A percentile compares a stretch with the other conserved stretches of the same genome.
Conservation (phyloP, 2,888 invertebrate species). For the Apotomis capreana region DNA sequence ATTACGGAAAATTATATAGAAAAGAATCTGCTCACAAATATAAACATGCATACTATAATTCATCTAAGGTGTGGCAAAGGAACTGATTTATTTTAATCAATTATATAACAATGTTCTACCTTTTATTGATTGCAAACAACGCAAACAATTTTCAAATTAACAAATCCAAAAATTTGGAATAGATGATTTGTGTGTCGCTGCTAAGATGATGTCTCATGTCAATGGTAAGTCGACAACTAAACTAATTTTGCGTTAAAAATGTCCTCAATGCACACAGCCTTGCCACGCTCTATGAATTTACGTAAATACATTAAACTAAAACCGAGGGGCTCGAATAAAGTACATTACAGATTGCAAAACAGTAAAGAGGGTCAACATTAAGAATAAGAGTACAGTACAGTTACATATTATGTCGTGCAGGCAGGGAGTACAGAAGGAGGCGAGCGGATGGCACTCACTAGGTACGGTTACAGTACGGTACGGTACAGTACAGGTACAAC, state of each 20-base stretch:
- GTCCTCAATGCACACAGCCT: slow-evolving; percentile 88
- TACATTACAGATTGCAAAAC: slow-evolving; percentile 80
- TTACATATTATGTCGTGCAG: slow-evolving; percentile 77
- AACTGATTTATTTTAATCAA: slow-evolving; percentile 77
- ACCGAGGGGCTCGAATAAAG: slow-evolving; percentile 80
- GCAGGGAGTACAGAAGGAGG: slow-evolving; percentile 68
- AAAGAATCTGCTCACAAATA: slow-evolving; percentile 68
- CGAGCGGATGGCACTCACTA: slow-evolving; percentile 63
- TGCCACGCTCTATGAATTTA: slow-evolving; percentile 86
- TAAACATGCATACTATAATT: slow-evolving; percentile 75
- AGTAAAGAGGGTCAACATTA: slow-evolving; percentile 78
- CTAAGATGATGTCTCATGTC: slow-evolving; percentile 78
- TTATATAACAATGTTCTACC: slow-evolving; percentile 70
- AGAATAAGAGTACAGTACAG: slow-evolving; percentile 75
- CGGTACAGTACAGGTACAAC: slow-evolving; percentile 43
- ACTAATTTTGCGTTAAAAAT: slow-evolving; percentile 81
- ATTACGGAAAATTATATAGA: slow-evolving; percentile 58
- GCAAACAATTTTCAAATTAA: slow-evolving; percentile 72
- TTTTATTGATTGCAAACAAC: slow-evolving; percentile 68
- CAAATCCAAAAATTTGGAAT: slow-evolving; percentile 64
- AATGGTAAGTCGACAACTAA: slow-evolving; percentile 78
- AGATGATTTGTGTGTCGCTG: slow-evolving; percentile 77
- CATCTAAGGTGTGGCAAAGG: slow-evolving; percentile 84
- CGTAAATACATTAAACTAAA: slow-evolving; percentile 81
- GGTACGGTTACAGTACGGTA: slow-evolving; percentile 52